Percentiles rank a stretch among this genome's conserved stretches.
phyloP scores from a whole-genome alignment of 2,113 vertebrate species.

The Paratilapia polleni region DNA sequence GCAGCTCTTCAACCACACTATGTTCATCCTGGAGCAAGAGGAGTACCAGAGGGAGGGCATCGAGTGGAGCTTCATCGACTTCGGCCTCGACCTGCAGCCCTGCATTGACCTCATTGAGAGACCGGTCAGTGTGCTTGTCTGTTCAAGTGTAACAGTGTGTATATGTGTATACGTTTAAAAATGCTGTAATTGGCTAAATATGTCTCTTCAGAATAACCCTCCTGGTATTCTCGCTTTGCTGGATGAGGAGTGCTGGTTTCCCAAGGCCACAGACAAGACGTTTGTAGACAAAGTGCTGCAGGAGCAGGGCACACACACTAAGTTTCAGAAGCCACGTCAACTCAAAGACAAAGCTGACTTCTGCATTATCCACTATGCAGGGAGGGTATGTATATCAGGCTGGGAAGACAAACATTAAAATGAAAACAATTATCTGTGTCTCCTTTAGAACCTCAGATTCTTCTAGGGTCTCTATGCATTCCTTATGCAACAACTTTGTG shows the following conservation, averaged over 20 bases:
- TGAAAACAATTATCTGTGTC: background rate
- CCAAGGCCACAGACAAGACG: constrained; percentile 96
- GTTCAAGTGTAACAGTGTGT: background rate
- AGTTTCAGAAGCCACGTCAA: constrained; percentile 95
- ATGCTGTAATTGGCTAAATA: background rate
- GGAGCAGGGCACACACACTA: constrained; percentile 91
- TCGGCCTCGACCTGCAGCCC: constrained; percentile 96
- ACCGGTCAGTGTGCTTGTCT: constrained; percentile 86
- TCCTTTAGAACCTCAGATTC: background rate
- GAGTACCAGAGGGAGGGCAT: constrained; percentile 98
- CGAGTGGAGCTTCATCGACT: constrained; percentile 99
- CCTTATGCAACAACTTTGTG: background rate
- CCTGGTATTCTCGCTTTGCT: constrained; percentile 94
- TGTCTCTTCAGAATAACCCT: constrained; percentile 87
- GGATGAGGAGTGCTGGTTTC: constrained; percentile 99
- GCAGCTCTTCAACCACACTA: constrained; percentile 99
- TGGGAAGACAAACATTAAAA: background rate
- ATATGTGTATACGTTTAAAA: background rate
- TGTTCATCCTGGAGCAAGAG: constrained; percentile 99
- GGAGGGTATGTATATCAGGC: constrained; percentile 82
- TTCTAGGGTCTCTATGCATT: background rate
- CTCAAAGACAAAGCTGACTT: constrained; percentile 98
- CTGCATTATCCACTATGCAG: constrained; percentile 94
- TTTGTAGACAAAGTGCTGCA: constrained; percentile 93
- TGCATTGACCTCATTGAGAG: constrained; percentile 98